Evolutionary conservation across 2,888 invertebrate genomes (phyloP).

Genomic region (Dorcus hopei): DNA sequence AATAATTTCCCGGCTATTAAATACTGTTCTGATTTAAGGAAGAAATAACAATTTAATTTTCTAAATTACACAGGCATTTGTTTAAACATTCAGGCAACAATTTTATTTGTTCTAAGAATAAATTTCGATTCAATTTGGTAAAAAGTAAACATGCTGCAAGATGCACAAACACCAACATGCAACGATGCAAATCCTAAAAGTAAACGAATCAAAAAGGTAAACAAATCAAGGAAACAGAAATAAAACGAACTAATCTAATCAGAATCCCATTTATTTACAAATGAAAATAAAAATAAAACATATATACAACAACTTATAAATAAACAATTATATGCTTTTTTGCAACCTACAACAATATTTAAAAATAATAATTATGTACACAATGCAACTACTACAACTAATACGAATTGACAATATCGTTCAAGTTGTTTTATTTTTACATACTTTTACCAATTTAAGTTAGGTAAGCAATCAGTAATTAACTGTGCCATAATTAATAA

Average conservation of each 20-base stretch:
- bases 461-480: too few relatives aligned
- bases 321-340: slow-evolving; percentile 19
- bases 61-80: too few relatives aligned
- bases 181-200: slow-evolving; percentile 6
- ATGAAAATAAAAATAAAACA: slow-evolving; percentile 44
- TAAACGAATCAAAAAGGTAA: slow-evolving; percentile 21
- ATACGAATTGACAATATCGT: too few relatives aligned
- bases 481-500: too few relatives aligned
- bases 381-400: not conserved
- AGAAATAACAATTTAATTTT: too few relatives aligned
- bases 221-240: slow-evolving; percentile 37
- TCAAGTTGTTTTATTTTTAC: too few relatives aligned
- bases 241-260: slow-evolving; percentile 39
- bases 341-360: slow-evolving; percentile 16
- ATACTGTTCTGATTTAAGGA: too few relatives aligned
- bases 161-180: slow-evolving; percentile 7
- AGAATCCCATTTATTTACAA: slow-evolving; percentile 48
- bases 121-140: not conserved
- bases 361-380: slow-evolving; percentile 16
- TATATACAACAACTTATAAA: slow-evolving; percentile 41
- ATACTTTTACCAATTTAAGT: too few relatives aligned
- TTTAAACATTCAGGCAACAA: too few relatives aligned
- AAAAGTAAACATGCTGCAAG: slow-evolving; percentile 10
- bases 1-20: too few relatives aligned
- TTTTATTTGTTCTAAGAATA: too few relatives aligned